Evolutionary conservation across 1,140 invertebrate genomes (phyloP).

Genomic region (Panagrolaimus sp.): DNA sequence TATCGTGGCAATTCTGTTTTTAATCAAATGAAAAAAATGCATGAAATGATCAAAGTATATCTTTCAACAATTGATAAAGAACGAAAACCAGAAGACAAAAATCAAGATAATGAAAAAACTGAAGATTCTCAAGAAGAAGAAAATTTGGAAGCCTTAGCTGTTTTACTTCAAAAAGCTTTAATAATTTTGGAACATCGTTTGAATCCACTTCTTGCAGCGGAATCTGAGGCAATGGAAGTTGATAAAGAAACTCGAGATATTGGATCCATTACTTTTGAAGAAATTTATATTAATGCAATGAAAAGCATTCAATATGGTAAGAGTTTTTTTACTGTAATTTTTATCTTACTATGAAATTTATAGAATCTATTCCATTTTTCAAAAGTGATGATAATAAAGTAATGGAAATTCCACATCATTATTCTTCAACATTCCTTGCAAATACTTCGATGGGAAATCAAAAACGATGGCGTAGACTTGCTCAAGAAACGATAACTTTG

Average conservation of each 20-base stretch:
- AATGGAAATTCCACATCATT: constrained; percentile 82
- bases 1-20: background rate
- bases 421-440: constrained; percentile 72
- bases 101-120: background rate
- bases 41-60: background rate
- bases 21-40: constrained; percentile 2
- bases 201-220: background rate
- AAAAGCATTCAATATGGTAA: constrained; percentile 8
- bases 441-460: constrained; percentile 72
- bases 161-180: background rate
- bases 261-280: background rate
- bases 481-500: constrained; percentile 86
- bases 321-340: background rate
- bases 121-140: background rate
- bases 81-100: background rate
- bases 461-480: constrained; percentile 79
- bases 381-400: constrained; percentile 72
- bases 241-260: background rate
- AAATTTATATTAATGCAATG: background rate
- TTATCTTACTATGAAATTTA: constrained; percentile 37
- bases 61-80: background rate
- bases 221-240: background rate
- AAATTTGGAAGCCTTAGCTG: background rate
- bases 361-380: constrained; percentile 85
- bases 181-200: background rate